Percentiles rank a stretch among this genome's conserved stretches.
These are phyloP conservation scores for Esperia sulphurella DNA, from an alignment of 2,888 invertebrate species.

Conservation along the genomic window DNA sequence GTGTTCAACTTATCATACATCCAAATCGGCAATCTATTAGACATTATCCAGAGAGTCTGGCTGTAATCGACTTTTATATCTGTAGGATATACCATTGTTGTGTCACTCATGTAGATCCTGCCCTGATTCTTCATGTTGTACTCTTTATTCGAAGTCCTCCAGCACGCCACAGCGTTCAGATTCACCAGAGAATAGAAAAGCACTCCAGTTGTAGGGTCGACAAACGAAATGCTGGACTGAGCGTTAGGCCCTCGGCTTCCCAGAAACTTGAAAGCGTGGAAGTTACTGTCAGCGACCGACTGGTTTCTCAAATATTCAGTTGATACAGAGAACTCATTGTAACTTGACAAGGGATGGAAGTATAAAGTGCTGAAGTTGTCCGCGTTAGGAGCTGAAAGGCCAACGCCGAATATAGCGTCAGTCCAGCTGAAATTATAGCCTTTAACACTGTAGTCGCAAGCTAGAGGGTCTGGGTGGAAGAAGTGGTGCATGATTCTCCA, in stretches of 20 bases:
- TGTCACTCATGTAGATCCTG: slow-evolving; percentile 84
- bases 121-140: slow-evolving; percentile 86
- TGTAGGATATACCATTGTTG: slow-evolving; percentile 87
- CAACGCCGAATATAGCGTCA: slow-evolving; percentile 88
- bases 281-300: slow-evolving; percentile 75
- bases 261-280: slow-evolving; percentile 82
- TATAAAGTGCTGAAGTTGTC: slow-evolving; percentile 86
- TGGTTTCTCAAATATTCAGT: slow-evolving; percentile 83
- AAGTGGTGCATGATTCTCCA: slow-evolving; percentile 87
- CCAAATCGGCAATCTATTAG: slow-evolving; percentile 85
- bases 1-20: slow-evolving; percentile 82
- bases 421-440: slow-evolving; percentile 86
- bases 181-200: slow-evolving; percentile 87
- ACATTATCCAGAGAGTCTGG: slow-evolving; percentile 85
- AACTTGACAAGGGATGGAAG: slow-evolving; percentile 89
- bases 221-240: slow-evolving; percentile 86
- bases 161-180: slow-evolving; percentile 87
- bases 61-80: slow-evolving; percentile 87
- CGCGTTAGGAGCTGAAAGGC: slow-evolving; percentile 81
- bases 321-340: slow-evolving; percentile 86
- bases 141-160: slow-evolving; percentile 84
- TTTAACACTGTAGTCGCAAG: slow-evolving; percentile 85
- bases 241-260: slow-evolving; percentile 85
- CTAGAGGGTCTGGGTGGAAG: slow-evolving; percentile 85
- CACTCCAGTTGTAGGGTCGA: slow-evolving; percentile 85